Percentiles rank a stretch among this genome's conserved stretches.
These are phyloP conservation scores for Cichlasoma orientale DNA, from an alignment of 2,797 vertebrate genomes.

Conservation along the genomic window DNA sequence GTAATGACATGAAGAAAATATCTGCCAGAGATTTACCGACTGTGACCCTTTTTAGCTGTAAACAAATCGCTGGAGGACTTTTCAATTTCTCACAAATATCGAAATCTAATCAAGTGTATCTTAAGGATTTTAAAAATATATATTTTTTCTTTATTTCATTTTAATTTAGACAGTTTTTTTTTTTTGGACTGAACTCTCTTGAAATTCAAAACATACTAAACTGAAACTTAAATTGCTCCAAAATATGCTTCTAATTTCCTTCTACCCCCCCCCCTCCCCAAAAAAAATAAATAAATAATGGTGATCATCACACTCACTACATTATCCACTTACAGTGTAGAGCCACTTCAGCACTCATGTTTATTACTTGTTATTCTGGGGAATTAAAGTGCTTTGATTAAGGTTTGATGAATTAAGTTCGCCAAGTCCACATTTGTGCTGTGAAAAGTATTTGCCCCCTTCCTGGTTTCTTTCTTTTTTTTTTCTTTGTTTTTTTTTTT, in stretches of 20 bases:
- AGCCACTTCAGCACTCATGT: too few relatives aligned
- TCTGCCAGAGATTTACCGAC: neutral
- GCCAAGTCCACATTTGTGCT: neutral
- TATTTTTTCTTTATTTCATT: neutral
- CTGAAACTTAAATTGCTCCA: neutral
- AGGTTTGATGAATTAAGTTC: too few relatives aligned
- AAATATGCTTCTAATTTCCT: neutral
- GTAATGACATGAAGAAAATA: slow-evolving; percentile 27
- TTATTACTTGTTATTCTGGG: too few relatives aligned
- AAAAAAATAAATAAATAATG: too few relatives aligned
- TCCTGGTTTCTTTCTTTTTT: neutral
- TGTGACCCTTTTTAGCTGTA: neutral
- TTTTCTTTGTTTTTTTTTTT: neutral
- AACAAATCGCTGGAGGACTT: neutral
- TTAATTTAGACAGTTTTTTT: too few relatives aligned
- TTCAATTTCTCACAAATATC: neutral
- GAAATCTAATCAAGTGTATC: slow-evolving; percentile 21
- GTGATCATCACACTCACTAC: too few relatives aligned
- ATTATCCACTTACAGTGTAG: too few relatives aligned
- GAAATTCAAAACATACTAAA: neutral
- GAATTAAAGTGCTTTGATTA: too few relatives aligned
- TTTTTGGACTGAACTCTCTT: neutral
- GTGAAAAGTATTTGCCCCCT: neutral
- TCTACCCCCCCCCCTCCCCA: too few relatives aligned
- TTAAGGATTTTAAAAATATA: neutral